These are phyloP conservation scores for Rhinolophus ferrumequinum DNA, from an alignment of 2,113 vertebrate genomes.

Conservation along the genomic window DNA sequence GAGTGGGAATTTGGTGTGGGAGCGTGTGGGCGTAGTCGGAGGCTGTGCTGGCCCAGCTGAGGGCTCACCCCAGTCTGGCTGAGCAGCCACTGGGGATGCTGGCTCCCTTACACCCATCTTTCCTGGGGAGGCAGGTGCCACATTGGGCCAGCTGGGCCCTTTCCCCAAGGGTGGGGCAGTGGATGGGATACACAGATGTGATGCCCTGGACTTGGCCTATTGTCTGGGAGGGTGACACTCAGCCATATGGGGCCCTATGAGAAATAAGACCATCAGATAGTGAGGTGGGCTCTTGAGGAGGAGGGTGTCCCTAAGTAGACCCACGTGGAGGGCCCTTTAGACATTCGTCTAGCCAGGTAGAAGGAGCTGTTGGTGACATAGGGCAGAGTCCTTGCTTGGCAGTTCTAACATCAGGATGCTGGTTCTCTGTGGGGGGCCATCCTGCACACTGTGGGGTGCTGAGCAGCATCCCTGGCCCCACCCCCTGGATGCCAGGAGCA, in stretches of 20 bases:
- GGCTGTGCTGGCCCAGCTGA: not conserved
- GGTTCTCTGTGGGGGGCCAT: not conserved
- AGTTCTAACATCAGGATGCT: not conserved
- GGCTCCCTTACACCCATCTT: not conserved
- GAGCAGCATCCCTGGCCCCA: not conserved
- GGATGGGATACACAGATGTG: not conserved
- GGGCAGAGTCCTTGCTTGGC: too few species aligned
- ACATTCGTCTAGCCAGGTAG: not conserved
- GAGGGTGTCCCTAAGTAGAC: not conserved
- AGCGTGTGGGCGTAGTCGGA: rapidly evolving
- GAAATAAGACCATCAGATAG: rapidly evolving
- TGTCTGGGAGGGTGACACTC: not conserved
- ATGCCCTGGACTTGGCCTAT: rapidly evolving
- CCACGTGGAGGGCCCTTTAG: too few species aligned
- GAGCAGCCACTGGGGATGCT: not conserved
- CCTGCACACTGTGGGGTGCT: not conserved
- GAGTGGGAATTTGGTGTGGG: not conserved
- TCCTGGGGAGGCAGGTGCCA: not conserved
- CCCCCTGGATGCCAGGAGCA: not conserved
- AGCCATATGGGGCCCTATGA: not conserved
- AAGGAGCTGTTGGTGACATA: not conserved
- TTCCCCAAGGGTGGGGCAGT: not conserved
- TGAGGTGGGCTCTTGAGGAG: not conserved
- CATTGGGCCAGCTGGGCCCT: not conserved
- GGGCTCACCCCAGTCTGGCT: too few species aligned